Conservation (phyloP, 2,113 vertebrate species). For the Notarius quadriscutis region DNA sequence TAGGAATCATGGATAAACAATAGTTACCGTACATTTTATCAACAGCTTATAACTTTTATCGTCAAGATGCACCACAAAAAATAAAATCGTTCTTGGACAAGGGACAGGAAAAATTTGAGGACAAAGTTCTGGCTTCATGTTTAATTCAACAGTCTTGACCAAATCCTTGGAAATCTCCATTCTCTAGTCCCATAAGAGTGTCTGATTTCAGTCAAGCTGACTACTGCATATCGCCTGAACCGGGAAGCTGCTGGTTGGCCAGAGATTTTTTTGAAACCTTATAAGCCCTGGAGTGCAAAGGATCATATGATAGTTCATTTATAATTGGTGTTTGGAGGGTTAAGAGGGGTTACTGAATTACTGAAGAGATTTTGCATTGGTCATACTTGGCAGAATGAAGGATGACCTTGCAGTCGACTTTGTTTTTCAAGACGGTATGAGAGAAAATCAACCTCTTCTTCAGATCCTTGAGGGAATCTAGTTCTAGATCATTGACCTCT, state of each 20-base stretch:
- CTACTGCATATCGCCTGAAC: slow-evolving; percentile 49
- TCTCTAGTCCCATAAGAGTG: slow-evolving; percentile 56
- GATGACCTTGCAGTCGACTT: slow-evolving; percentile 50
- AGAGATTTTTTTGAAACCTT: slow-evolving; percentile 56
- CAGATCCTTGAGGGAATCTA: background rate
- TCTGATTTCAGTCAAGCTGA: slow-evolving; percentile 64
- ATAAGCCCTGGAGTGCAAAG: slow-evolving; percentile 60
- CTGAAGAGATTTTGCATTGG: slow-evolving; percentile 44
- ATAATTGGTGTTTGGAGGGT: slow-evolving; percentile 55
- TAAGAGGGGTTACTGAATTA: slow-evolving; percentile 37
- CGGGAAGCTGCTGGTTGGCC: slow-evolving; percentile 52
- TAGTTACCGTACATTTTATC: background rate
- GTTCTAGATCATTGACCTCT: background rate
- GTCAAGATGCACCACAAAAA: background rate
- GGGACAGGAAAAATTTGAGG: background rate
- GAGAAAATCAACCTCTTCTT: background rate
- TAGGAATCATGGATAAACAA: background rate
- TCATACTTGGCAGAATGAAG: slow-evolving; percentile 52
- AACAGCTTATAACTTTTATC: background rate
- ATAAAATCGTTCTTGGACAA: background rate
- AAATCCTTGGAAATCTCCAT: slow-evolving; percentile 57
- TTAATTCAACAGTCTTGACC: slow-evolving; percentile 58
- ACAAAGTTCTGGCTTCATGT: slow-evolving; percentile 50
- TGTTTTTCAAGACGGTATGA: background rate
- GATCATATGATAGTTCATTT: slow-evolving; percentile 60